Evolutionary conservation across 2,888 invertebrate species (phyloP).

Genomic region (Meloe dianella): DNA sequence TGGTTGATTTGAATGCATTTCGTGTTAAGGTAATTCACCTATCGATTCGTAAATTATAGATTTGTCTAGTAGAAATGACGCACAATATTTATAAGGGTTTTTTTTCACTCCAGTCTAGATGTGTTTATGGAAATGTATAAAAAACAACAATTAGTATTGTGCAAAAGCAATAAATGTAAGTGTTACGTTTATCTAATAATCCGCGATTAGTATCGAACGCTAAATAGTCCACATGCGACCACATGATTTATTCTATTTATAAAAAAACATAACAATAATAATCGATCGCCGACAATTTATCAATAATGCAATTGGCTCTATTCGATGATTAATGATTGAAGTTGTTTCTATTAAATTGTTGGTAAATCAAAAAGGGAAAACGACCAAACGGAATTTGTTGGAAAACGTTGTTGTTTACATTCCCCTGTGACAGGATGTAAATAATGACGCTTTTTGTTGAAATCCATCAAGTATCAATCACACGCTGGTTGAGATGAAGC

Average conservation of each 20-base stretch:
- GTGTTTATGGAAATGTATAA: neutral
- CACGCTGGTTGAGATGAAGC: neutral
- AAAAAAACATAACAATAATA: too few species aligned
- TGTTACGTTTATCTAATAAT: conserved; percentile 1
- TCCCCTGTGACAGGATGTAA: neutral
- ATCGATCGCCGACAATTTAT: conserved; percentile 15
- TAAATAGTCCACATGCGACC: conserved; percentile 16
- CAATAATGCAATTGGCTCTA: conserved; percentile 15
- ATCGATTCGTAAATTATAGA: conserved; percentile 8
- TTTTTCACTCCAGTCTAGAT: neutral
- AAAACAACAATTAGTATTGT: neutral
- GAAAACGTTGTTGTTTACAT: neutral
- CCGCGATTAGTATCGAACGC: neutral
- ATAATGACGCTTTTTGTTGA: neutral
- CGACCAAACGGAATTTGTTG: conserved; percentile 1
- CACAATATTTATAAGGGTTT: neutral
- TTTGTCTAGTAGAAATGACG: neutral
- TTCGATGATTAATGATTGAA: conserved; percentile 20
- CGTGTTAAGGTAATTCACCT: neutral
- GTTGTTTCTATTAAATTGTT: too few species aligned
- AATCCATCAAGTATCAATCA: too few species aligned
- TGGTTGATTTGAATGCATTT: neutral
- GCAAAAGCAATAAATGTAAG: neutral
- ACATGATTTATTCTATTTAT: conserved; percentile 20
- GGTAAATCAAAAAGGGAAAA: neutral